Conservation (phyloP, 2,888 invertebrate species). For the Trachelus troglodyta region DNA sequence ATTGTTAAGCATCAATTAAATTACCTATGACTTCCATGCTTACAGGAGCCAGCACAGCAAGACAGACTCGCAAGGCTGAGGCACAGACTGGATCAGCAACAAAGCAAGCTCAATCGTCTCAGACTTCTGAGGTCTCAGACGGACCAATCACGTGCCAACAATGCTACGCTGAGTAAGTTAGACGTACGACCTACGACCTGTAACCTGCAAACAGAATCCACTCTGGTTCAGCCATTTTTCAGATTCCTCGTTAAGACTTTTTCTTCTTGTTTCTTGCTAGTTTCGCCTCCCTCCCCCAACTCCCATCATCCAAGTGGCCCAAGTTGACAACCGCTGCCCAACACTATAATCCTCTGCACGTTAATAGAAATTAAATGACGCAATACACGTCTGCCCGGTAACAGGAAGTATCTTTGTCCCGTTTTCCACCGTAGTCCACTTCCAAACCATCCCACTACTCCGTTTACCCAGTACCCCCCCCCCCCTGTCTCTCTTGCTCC, state of each 20-base stretch:
- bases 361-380: constrained; percentile 3
- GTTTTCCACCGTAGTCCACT: no score
- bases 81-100: constrained; percentile 94
- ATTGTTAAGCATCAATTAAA: neutral
- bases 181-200: neutral
- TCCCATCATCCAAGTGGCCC: neutral
- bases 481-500: neutral
- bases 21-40: constrained; percentile 14
- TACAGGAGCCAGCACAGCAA: constrained; percentile 83
- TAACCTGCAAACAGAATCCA: no score
- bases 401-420: no score
- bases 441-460: neutral
- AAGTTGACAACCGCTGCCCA: neutral
- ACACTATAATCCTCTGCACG: neutral
- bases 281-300: neutral
- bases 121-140: constrained; percentile 93
- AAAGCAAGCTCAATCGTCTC: constrained; percentile 91
- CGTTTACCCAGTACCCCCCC: constrained; percentile 6
- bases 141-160: constrained; percentile 91
- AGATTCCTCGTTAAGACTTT: no score
- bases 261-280: no score
- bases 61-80: constrained; percentile 87
- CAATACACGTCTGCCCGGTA: no score
- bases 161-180: constrained; percentile 91
- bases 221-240: no score